Base-by-base conservation (phyloP, 2,888 invertebrate genomes). In the Thereva nobilitata region DNA sequence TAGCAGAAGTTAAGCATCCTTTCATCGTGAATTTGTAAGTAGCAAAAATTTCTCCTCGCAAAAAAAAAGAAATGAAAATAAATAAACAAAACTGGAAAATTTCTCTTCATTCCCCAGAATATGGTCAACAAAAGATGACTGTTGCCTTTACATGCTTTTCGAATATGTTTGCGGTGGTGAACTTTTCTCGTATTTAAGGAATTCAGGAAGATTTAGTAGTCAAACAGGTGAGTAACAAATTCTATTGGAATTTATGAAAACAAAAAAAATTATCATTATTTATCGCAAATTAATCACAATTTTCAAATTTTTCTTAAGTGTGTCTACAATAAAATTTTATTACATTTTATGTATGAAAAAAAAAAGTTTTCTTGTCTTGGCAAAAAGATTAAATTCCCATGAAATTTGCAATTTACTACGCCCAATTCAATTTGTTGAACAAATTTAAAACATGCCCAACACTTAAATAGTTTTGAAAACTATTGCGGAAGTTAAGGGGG, bases 101-200 rank as follows among this genome's bases (percentile, higher is more conserved):
- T 23, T 23, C 23, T 23, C 23, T 23, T 23, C 71, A 72, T 73
- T 64, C 80, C 82, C 12, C 84, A 97, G 97, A 82, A 87, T 92
- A 75, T 96, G 95, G 93, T 92, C 92, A 78, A 90, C 92, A 75
- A 91, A 92, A 78, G 97, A 97, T 79, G 88, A 91, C 74, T 87
- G 89, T 64, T 93, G 93, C 79, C 88, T 98, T 70, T 98, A 97
- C 83, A 97, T 98, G 97, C 85, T 97, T 68, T 91, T 98, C 79
- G 97, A 98, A 80, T 98, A 95, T 81, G 93, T 97, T 2, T 93
- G 94, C 72, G 96, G 98, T 8, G 98, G 98, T 7, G 98, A 98
- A 81, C 86, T 98, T 37, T 98, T 98, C 82, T 94, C 96, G 6
- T 97, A 97, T 80, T 83, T 98, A 71, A 86, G 97, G 73, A 94